Base-by-base conservation (phyloP, 2,113 vertebrate genomes). In the Antennarius striatus region DNA sequence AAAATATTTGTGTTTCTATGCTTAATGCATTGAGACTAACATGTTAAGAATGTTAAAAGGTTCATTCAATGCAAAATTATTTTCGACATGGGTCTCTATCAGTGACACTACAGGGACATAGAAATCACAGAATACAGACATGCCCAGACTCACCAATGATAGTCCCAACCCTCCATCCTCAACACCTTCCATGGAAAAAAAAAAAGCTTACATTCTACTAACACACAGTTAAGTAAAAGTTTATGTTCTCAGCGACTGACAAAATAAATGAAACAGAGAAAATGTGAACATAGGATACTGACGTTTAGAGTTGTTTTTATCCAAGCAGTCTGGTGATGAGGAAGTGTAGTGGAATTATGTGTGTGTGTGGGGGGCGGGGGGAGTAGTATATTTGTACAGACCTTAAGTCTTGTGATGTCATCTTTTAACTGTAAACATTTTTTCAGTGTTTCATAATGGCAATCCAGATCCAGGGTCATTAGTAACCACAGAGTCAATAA, bases 371-470 rank as follows among this genome's bases (percentile, higher is more conserved):
- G 42, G 3, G 10, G 11, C 4, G 77, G 73, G 49, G 43, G 16
- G 43, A 22, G 0, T 36, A 30, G 66, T 90, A 73, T 91, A 88
- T 91, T 90, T 87, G 60, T 65, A 70, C 88, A 88, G 82, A 64
- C 60, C 48, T 70, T 75, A 80, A 85, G 73, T 86, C 79, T 75
- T 65, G 79, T 91, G 89, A 93, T 91, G 90, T 93, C 90, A 91
- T 88, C 66, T 39, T 59, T 70, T 17, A 12, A 76, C 73, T 60
- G 78, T 91, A 91, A 91, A 91, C 88, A 85, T 80, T 82, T 85
- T 36, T 80, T 81, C 75, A 73, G 63, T 63, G 45, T 86, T 74
- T 79, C 65, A 80, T 69, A 67, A 77, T 56, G 73, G 66, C 46
- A 12, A 50, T 85, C 71, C 68, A 73, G 58, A 64, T 65, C 63